A percentile compares a stretch with the other conserved stretches of the same genome.
Conservation (phyloP, 2,797 vertebrate species). For the Threskiornis aethiopicus region DNA sequence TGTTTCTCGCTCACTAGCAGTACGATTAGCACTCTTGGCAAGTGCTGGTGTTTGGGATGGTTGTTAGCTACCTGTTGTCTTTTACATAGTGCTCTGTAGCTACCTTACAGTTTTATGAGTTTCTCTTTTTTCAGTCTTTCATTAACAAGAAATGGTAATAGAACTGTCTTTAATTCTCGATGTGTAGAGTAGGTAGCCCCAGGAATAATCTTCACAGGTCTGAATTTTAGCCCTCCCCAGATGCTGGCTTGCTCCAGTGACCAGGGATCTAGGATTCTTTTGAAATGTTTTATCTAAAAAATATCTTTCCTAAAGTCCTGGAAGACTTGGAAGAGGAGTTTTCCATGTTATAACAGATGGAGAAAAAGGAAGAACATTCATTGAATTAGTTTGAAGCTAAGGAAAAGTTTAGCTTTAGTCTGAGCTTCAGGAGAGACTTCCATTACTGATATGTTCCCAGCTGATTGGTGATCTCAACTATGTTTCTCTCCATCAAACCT, state of each 20-base stretch:
- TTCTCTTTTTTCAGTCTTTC: not conserved
- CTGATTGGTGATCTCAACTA: not conserved
- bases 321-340: not conserved
- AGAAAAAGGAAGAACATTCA: not conserved
- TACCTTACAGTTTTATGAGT: not conserved
- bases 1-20: not conserved
- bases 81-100: not conserved
- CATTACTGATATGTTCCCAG: not conserved
- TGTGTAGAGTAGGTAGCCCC: not conserved
- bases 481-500: slow-evolving; percentile 11
- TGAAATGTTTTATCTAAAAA: not conserved
- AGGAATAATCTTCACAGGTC: not conserved
- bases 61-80: not conserved
- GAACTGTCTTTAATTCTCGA: not conserved
- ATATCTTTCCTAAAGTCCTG: not conserved
- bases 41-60: not conserved
- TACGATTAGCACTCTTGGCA: not conserved
- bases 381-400: not conserved
- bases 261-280: not conserved
- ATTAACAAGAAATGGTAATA: not conserved
- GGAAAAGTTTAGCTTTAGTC: not conserved
- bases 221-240: not conserved
- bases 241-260: not conserved
- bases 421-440: not conserved
- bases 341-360: not conserved